Conservation (phyloP, 2,797 vertebrate genomes). For the Ptychadena robeensis region DNA sequence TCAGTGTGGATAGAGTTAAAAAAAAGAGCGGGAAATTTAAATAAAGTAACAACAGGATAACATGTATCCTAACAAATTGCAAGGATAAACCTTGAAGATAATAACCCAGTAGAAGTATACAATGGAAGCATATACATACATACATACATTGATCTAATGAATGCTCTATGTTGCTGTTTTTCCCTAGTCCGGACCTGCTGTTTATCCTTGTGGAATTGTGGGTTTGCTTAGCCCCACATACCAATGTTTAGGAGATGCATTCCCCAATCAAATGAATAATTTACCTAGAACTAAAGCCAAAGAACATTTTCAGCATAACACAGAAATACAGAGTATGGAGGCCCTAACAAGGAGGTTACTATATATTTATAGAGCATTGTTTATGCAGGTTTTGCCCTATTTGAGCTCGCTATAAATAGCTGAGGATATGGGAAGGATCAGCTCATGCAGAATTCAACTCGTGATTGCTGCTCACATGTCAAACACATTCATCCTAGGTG, state of each 20-base stretch:
- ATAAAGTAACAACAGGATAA: too few species aligned
- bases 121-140: too few species aligned
- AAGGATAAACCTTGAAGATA: too few species aligned
- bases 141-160: background rate
- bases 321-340: background rate
- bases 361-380: conserved; percentile 45
- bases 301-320: conserved; percentile 13
- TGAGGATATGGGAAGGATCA: conserved; percentile 1
- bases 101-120: too few species aligned
- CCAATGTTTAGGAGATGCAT: conserved; percentile 16
- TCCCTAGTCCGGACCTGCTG: background rate
- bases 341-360: background rate
- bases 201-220: background rate
- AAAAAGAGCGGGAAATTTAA: too few species aligned
- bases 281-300: conserved; percentile 10
- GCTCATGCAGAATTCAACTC: conserved; percentile 12
- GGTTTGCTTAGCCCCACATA: background rate
- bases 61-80: too few species aligned
- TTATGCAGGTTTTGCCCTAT: conserved; percentile 47
- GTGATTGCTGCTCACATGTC: background rate
- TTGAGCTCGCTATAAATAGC: conserved; percentile 30
- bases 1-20: too few species aligned
- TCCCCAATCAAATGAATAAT: conserved; percentile 15
- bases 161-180: background rate
- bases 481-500: background rate